Conservation (phyloP, 2,888 invertebrate genomes). For the Meghimatium bilineatum region DNA sequence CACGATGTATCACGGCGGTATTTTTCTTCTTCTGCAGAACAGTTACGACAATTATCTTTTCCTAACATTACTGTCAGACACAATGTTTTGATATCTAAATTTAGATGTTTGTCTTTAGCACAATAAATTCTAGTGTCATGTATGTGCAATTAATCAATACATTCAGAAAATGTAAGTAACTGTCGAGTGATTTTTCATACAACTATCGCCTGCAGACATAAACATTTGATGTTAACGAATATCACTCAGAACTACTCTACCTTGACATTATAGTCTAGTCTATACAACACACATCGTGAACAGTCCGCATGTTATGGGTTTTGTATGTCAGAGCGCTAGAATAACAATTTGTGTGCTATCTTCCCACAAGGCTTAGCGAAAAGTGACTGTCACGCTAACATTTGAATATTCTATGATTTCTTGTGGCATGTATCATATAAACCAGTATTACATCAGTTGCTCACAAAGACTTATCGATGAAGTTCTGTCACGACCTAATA, state of each 20-base stretch:
- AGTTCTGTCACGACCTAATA: background rate
- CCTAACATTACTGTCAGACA: background rate
- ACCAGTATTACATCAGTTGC: background rate
- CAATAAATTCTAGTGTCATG: background rate
- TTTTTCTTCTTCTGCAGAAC: background rate
- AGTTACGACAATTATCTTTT: background rate
- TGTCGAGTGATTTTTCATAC: background rate
- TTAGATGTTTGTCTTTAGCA: background rate
- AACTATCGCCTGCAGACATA: background rate
- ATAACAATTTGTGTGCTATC: background rate
- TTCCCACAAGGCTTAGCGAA: background rate
- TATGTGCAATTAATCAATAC: background rate
- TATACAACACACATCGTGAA: background rate
- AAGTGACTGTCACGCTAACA: background rate
- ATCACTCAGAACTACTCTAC: background rate
- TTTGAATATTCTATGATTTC: background rate
- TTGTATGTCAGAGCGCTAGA: background rate
- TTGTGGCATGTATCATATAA: background rate
- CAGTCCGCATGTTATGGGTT: background rate
- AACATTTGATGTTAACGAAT: background rate
- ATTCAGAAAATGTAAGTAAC: background rate
- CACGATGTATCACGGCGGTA: background rate
- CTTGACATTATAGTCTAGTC: background rate
- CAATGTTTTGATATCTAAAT: background rate
- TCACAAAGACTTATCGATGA: background rate